Conservation (phyloP, 2,888 invertebrate genomes). For the Heliconius cydno region DNA sequence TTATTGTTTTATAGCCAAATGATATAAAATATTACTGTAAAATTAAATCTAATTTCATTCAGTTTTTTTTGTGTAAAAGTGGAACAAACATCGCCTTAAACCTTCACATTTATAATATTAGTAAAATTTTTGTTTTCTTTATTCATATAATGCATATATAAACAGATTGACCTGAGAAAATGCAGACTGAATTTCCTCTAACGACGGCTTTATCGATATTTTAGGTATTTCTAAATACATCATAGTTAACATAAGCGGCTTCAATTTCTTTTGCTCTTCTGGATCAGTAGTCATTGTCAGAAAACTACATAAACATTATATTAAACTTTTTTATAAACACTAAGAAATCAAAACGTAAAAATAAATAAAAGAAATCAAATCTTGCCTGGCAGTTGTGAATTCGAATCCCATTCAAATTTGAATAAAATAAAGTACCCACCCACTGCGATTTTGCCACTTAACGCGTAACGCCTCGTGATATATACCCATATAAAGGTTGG, state of each 20-base stretch:
- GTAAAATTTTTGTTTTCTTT: background rate
- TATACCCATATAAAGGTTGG: too few species aligned
- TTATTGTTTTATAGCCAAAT: too few species aligned
- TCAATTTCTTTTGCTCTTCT: conserved; percentile 75
- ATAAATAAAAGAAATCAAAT: background rate
- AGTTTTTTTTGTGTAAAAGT: too few species aligned
- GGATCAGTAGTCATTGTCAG: conserved; percentile 77
- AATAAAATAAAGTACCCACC: too few species aligned
- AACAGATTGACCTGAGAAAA: conserved; percentile 81
- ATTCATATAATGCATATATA: background rate
- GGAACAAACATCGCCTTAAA: too few species aligned
- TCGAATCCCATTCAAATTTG: too few species aligned
- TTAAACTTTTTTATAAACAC: background rate
- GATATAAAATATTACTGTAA: too few species aligned
- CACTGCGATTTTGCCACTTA: too few species aligned
- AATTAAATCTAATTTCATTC: too few species aligned
- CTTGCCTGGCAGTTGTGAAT: background rate
- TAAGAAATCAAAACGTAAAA: background rate
- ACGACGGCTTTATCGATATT: conserved; percentile 83
- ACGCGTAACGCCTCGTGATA: too few species aligned
- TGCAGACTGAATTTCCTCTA: conserved; percentile 88
- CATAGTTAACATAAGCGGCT: conserved; percentile 84
- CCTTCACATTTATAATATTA: too few species aligned
- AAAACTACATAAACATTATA: conserved; percentile 60
- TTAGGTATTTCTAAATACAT: conserved; percentile 87